These are phyloP conservation scores for Protomyctophum bolini DNA, from an alignment of 2,113 vertebrate species.

Conservation along the genomic window DNA sequence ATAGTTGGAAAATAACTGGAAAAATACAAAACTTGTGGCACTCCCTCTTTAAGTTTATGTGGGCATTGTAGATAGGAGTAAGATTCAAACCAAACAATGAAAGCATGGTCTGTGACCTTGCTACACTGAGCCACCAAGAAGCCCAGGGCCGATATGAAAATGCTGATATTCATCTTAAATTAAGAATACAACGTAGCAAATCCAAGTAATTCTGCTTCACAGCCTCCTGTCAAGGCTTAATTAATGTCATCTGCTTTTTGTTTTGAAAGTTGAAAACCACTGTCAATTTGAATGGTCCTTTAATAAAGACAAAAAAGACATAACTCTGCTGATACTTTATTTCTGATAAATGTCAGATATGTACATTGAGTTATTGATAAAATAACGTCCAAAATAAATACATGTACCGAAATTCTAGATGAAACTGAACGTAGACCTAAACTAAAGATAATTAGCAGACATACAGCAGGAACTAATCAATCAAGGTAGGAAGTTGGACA, in stretches of 20 bases:
- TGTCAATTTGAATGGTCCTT: background rate
- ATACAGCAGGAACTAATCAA: no score
- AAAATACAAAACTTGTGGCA: no score
- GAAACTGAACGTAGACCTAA: no score
- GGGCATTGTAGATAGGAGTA: no score
- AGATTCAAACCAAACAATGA: slow-evolving; percentile 3
- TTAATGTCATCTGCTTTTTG: slow-evolving; percentile 45
- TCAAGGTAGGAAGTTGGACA: no score
- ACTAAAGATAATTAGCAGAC: no score
- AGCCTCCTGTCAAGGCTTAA: slow-evolving; percentile 26
- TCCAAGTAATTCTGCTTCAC: slow-evolving; percentile 31
- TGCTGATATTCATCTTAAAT: slow-evolving; percentile 15
- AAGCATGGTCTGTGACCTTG: background rate
- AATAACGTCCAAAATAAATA: no score
- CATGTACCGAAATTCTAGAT: no score
- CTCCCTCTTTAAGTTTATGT: no score
- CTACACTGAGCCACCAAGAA: background rate
- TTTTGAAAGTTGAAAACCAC: slow-evolving; percentile 50
- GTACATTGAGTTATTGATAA: no score
- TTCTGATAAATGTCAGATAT: no score
- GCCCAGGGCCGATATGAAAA: slow-evolving; percentile 6
- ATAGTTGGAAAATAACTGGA: no score
- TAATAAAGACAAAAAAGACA: background rate
- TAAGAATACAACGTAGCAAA: slow-evolving; percentile 4
- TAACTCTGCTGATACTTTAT: background rate